Percentiles rank a stretch among this genome's conserved stretches.
Conservation (phyloP, 2,113 vertebrate species). For the Anarrhichthys ocellatus region DNA sequence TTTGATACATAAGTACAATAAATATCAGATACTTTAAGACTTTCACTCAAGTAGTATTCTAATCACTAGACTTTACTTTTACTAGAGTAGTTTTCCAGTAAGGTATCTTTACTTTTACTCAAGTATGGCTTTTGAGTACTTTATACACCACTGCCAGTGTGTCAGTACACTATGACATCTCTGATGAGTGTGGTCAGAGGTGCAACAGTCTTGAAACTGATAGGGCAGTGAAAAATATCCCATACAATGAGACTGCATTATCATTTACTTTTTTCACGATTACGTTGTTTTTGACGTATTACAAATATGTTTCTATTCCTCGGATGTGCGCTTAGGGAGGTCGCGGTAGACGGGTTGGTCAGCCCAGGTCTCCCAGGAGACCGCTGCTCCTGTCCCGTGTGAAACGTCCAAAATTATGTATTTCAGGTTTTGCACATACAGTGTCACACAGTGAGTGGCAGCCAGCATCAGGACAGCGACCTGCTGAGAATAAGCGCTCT, state of each 20-base stretch:
- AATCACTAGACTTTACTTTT: too few species aligned
- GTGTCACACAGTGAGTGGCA: neutral
- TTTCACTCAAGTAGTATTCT: too few species aligned
- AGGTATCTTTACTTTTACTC: too few species aligned
- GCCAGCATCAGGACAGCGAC: slow-evolving; percentile 55
- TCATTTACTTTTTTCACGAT: neutral
- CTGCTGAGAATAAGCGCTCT: slow-evolving; percentile 54
- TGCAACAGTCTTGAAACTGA: neutral
- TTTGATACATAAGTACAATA: too few species aligned
- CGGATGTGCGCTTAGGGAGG: neutral
- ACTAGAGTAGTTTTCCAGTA: too few species aligned
- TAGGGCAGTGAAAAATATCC: neutral
- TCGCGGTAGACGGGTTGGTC: neutral
- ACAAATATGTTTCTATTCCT: neutral
- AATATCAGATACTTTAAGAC: too few species aligned
- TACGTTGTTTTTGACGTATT: neutral
- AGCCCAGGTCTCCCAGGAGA: neutral
- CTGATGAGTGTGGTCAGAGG: neutral
- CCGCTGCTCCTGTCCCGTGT: neutral
- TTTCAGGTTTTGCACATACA: neutral
- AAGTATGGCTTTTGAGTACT: too few species aligned
- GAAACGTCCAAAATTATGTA: neutral
- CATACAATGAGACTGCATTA: neutral
- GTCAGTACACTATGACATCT: neutral
- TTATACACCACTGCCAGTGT: neutral